A percentile compares a stretch with the other conserved stretches of the same genome.
phyloP scores from a whole-genome alignment of 2,888 invertebrate species.

The Thyatira batis region DNA sequence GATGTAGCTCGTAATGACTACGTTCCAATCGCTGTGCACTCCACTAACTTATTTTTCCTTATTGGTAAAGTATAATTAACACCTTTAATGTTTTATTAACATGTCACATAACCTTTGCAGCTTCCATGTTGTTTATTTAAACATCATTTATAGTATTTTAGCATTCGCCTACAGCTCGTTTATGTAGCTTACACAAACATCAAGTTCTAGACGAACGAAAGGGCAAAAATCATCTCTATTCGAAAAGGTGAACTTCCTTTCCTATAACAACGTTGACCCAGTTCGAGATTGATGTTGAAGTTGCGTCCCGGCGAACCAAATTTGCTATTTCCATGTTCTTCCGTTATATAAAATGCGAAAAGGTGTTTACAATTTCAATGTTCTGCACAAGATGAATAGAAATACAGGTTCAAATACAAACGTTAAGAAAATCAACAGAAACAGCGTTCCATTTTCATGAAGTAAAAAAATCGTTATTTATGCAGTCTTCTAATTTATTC shows the following conservation, averaged over 20 bases:
- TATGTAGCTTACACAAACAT: not conserved
- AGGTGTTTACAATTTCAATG: not conserved
- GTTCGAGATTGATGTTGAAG: not conserved
- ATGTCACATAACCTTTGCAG: too few species aligned
- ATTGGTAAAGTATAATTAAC: constrained; percentile 81
- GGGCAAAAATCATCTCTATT: not conserved
- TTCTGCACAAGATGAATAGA: not conserved
- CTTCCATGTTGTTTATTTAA: too few species aligned
- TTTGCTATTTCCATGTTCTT: not conserved
- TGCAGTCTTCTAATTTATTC: too few species aligned
- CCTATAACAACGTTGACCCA: not conserved
- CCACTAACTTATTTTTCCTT: constrained; percentile 95
- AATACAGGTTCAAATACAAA: not conserved
- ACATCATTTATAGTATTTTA: too few species aligned
- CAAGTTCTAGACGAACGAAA: not conserved
- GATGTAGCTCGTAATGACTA: constrained; percentile 93
- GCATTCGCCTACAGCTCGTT: too few species aligned
- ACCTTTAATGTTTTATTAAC: too few species aligned
- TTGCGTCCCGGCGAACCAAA: not conserved
- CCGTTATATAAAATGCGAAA: not conserved
- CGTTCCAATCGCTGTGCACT: constrained; percentile 94
- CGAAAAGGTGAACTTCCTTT: not conserved
- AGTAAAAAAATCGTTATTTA: too few species aligned
- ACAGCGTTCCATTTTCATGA: too few species aligned
- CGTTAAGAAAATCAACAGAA: not conserved